phyloP scores from a whole-genome alignment of 1,140 invertebrate species.

The Drosophila takahashii region DNA sequence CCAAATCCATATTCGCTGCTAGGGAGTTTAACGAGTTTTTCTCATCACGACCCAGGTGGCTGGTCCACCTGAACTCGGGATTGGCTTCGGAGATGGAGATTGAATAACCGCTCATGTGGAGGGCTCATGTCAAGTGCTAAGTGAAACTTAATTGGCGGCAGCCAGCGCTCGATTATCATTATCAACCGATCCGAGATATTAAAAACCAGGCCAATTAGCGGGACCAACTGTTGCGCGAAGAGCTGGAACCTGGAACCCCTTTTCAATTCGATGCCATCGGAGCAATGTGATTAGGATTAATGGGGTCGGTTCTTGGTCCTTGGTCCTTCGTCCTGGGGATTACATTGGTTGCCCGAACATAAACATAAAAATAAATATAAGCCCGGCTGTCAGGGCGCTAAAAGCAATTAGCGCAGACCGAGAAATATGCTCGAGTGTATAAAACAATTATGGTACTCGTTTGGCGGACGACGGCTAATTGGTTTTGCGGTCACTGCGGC shows the following conservation, averaged over 20 bases:
- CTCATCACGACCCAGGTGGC: slow-evolving; percentile 14
- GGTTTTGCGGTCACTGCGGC: slow-evolving; percentile 56
- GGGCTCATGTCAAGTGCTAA: slow-evolving; percentile 46
- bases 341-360: slow-evolving; percentile 20
- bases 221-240: slow-evolving; percentile 35
- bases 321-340: slow-evolving; percentile 8
- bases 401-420: slow-evolving; percentile 67
- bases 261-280: slow-evolving; percentile 1
- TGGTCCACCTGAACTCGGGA: not conserved
- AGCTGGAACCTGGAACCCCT: slow-evolving; percentile 14
- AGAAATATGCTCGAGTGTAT: slow-evolving; percentile 48
- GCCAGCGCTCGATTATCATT: slow-evolving; percentile 44
- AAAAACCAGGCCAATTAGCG: slow-evolving; percentile 53
- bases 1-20: not conserved
- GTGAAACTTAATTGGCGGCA: slow-evolving; percentile 53
- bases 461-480: slow-evolving; percentile 63
- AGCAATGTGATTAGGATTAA: slow-evolving; percentile 63
- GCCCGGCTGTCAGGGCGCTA: slow-evolving; percentile 68
- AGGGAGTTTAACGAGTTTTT: slow-evolving; percentile 9
- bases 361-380: slow-evolving; percentile 67
- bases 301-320: slow-evolving; percentile 51
- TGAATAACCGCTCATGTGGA: slow-evolving; percentile 17
- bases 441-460: slow-evolving; percentile 71
- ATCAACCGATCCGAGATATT: slow-evolving; percentile 17
- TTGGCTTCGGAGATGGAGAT: not conserved